Evolutionary conservation across 2,113 vertebrate species (phyloP), one percentile per base, ranked within the genome.

Genomic region (Cnemophilus loriae): DNA sequence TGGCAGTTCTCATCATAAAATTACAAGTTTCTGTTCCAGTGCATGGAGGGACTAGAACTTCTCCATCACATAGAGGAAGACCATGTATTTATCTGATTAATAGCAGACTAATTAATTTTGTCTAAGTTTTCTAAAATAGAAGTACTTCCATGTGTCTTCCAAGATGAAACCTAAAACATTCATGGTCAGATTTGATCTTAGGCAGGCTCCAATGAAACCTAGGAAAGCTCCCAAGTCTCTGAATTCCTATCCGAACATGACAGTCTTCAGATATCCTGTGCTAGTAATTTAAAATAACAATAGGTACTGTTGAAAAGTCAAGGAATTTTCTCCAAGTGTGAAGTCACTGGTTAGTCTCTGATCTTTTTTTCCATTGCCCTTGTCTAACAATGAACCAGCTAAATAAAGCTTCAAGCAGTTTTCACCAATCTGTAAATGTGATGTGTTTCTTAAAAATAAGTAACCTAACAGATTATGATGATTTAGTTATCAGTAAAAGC

Each of bases 391-490:
- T 69, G 55, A 83, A 47, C 6, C 26, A 73, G 86, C 75, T 73
- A 92, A 97, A 77, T 46, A 78, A 92, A 65, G 28, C 61, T 67
- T 91, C 77, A 93, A 94, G 83, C 41, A 60, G 10, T 57, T 57
- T 95, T 84, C 76, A 86, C 23, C 57, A 93, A 83, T 96, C 95
- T 95, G 88, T 84, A 97, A 96, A 92, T 87, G 57, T 30, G 93
- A 87, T 84, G 79, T 93, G 41, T 89, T 95, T 95, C 96, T 85
- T 94, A 92, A 93, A 96, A 96, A 80, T 95, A 95, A 50, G 44
- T 71, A 61, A 81, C 64, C 39, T 41, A 41, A 41, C 10, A 3
- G 41, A 81, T 69, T 89, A 61, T 0, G 7, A 82, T 71, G 76
- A 92, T 96, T 95, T 95, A 86, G 63, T 85, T 95, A 91, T 92